Percentiles rank a stretch among this genome's conserved stretches.
These are phyloP conservation scores for Hemicordylus capensis DNA, from an alignment of 2,113 vertebrate species.

Conservation along the genomic window DNA sequence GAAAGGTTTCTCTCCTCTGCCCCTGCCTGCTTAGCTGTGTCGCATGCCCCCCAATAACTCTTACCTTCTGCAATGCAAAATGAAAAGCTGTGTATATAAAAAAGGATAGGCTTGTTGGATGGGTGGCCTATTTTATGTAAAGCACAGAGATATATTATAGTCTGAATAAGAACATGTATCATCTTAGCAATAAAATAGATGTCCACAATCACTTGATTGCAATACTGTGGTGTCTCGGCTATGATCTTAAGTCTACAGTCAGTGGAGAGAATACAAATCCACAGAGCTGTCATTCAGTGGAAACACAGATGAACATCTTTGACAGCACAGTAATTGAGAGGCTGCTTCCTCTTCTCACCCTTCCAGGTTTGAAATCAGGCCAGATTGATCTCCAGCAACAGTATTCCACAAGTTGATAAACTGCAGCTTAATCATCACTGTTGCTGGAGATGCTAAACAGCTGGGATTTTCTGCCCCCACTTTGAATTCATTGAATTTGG, in stretches of 20 bases:
- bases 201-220: slow-evolving; percentile 72
- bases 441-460: neutral
- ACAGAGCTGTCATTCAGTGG: slow-evolving; percentile 72
- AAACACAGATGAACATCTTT: slow-evolving; percentile 60
- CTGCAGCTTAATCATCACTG: neutral
- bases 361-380: slow-evolving; percentile 19
- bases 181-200: slow-evolving; percentile 70
- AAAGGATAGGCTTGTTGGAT: slow-evolving; percentile 53
- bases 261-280: slow-evolving; percentile 75
- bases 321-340: slow-evolving; percentile 20
- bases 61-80: slow-evolving; percentile 53
- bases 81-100: slow-evolving; percentile 66
- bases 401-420: neutral
- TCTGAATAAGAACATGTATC: slow-evolving; percentile 66
- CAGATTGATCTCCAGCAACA: slow-evolving; percentile 13
- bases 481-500: neutral
- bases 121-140: slow-evolving; percentile 65
- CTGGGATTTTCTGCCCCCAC: neutral
- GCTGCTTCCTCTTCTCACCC: slow-evolving; percentile 35
- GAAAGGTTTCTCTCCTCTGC: slow-evolving; percentile 33
- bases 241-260: slow-evolving; percentile 72
- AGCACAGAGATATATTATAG: slow-evolving; percentile 69
- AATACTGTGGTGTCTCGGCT: slow-evolving; percentile 74
- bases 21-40: slow-evolving; percentile 43
- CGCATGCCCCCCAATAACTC: slow-evolving; percentile 60